A percentile compares a stretch with the other conserved stretches of the same genome.
Evolutionary conservation across 2,888 invertebrate genomes (phyloP).

Genomic region (Hofmannophila pseudospretella): DNA sequence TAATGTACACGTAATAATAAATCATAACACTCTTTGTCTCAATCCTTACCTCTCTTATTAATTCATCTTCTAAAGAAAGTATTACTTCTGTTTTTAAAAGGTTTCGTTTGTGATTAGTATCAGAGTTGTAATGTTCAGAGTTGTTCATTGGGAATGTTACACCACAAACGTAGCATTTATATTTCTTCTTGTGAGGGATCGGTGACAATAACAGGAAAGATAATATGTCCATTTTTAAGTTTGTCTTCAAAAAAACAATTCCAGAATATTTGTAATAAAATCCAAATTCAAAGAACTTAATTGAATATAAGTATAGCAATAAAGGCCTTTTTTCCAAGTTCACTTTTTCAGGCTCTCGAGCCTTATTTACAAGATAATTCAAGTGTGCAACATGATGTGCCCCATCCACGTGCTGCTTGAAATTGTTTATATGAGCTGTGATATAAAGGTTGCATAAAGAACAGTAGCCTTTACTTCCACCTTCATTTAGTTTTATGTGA

Average conservation of each 20-base stretch:
- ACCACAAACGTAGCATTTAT: slow-evolving; percentile 43
- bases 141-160: slow-evolving; percentile 19
- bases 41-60: slow-evolving; percentile 49
- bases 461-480: slow-evolving; percentile 45
- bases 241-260: too few species aligned
- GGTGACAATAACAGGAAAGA: slow-evolving; percentile 4
- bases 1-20: too few species aligned
- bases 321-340: too few species aligned
- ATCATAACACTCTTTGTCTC: too few species aligned
- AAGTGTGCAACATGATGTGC: slow-evolving; percentile 34
- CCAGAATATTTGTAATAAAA: too few species aligned
- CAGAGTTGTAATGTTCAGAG: slow-evolving; percentile 9
- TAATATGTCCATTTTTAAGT: slow-evolving; percentile 8
- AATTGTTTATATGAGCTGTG: slow-evolving; percentile 31
- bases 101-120: slow-evolving; percentile 29
- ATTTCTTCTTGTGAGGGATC: slow-evolving; percentile 22
- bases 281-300: too few species aligned
- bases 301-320: too few species aligned
- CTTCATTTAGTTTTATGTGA: slow-evolving; percentile 41
- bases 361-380: slow-evolving; percentile 15
- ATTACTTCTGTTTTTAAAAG: slow-evolving; percentile 29
- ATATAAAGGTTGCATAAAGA: slow-evolving; percentile 37
- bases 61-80: slow-evolving; percentile 23
- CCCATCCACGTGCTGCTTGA: slow-evolving; percentile 39
- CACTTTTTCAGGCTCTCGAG: too few species aligned